Base-by-base conservation (phyloP, 2,797 vertebrate genomes). In the Periparus ater region DNA sequence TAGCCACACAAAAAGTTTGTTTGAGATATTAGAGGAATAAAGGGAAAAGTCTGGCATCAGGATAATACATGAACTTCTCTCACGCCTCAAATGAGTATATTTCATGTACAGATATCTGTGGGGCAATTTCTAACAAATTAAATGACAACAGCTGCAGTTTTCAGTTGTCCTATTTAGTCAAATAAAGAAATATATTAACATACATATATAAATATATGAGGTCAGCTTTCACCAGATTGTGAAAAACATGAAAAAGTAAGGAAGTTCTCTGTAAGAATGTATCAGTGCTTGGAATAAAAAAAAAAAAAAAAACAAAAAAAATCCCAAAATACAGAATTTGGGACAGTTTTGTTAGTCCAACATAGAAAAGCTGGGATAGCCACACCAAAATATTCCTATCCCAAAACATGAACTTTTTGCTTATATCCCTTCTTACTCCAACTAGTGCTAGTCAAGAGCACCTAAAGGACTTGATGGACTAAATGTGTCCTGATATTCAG, bases 41-140 rank as follows among this genome's bases (percentile, higher is more conserved):
- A 21, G 71, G 8, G 10, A 89, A 71, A 90, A 72, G 5, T 58
- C 40, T 75, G 14, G 15, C 67, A 62, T 26, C 9, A 61, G 5
- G 6, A 66, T 87, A 68, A 78, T 1, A 45, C 10, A 81, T 47
- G 47, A 4, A 3, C 2, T 54, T 57, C 5, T 44, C 9, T 78
- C 62, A 26, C 0, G 0, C 20, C n/a, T 84, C 27, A 89, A 70
- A 82, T 57, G 2, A 51, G 2, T 51, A 1, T 14, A 18, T 29
- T 74, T 11, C 2, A 22, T 71, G 2, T 27, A 3, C 13, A 17
- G 32, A 14, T 47, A 7, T 47, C 44, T 63, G 4, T 32, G 17
- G 45, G 36, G 14, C 1, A 84, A n/a, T 68, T 63, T 15, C 48
- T 68, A 58, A 48, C 8, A 51, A 58, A 75, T 54, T 72, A 65